phyloP scores from a whole-genome alignment of 2,113 vertebrate species.

The Puma concolor region DNA sequence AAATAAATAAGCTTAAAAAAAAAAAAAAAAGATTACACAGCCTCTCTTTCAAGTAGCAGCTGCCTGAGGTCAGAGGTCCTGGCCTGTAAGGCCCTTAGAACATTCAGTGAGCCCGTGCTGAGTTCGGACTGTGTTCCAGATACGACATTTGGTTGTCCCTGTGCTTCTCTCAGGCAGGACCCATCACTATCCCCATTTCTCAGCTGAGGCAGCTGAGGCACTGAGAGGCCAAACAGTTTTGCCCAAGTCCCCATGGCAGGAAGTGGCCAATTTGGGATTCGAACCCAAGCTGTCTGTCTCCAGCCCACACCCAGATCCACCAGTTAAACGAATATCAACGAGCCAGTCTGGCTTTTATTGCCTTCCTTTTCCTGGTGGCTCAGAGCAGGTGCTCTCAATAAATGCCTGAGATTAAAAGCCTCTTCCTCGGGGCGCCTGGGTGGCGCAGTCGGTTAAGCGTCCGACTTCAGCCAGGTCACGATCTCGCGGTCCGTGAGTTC shows the following conservation, averaged over 20 bases:
- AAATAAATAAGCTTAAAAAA: too few species aligned
- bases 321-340: background rate
- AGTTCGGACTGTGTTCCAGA: background rate
- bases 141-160: accelerated
- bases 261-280: background rate
- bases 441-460: too few species aligned
- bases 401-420: background rate
- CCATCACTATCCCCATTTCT: background rate
- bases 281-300: background rate
- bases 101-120: accelerated
- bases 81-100: accelerated
- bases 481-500: too few species aligned
- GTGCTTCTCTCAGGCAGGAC: accelerated
- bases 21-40: too few species aligned
- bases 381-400: background rate
- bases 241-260: accelerated
- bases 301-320: background rate
- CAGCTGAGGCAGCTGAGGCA: background rate
- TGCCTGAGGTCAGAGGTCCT: background rate
- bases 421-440: background rate
- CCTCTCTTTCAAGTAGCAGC: background rate
- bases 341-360: background rate
- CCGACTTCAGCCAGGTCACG: too few species aligned
- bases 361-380: background rate
- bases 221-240: background rate